phyloP scores from a whole-genome alignment of 2,113 vertebrate species.

The Phalacrocorax brasilianus region DNA sequence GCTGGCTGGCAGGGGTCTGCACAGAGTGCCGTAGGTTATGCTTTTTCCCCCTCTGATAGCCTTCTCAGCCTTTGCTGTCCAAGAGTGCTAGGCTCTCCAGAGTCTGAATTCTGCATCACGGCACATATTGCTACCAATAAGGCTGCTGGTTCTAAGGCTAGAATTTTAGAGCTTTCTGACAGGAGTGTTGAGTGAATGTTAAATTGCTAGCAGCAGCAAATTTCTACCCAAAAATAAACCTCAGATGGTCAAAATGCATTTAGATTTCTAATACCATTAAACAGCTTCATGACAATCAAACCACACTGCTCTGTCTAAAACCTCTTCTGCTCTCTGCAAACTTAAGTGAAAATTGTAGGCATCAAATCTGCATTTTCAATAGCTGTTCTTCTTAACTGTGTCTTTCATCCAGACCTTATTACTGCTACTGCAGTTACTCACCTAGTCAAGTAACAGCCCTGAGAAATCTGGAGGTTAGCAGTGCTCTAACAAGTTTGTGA shows the following conservation, averaged over 20 bases:
- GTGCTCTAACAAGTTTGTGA: conserved; percentile 32
- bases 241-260: conserved; percentile 21
- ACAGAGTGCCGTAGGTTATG: not conserved
- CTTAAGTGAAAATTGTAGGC: conserved; percentile 1
- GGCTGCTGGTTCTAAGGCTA: not conserved
- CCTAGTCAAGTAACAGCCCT: conserved; percentile 25
- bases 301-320: conserved; percentile 8
- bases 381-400: conserved; percentile 28
- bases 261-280: conserved; percentile 8
- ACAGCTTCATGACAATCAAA: conserved; percentile 26
- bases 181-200: conserved; percentile 3
- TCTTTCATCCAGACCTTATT: conserved; percentile 7
- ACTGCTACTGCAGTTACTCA: conserved; percentile 51
- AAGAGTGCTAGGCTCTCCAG: not conserved
- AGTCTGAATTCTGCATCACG: not conserved
- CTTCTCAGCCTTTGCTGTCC: not conserved
- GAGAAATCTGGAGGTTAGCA: conserved; percentile 39
- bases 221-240: not conserved
- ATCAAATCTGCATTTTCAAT: conserved; percentile 32
- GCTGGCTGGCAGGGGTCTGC: conserved; percentile 6
- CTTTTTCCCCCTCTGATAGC: not conserved
- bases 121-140: not conserved
- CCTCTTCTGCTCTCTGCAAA: conserved; percentile 39
- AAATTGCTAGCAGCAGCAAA: conserved; percentile 47
- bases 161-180: conserved; percentile 12